Conservation (phyloP, 2,888 invertebrate genomes). For the Drosophila subsilvestris region DNA sequence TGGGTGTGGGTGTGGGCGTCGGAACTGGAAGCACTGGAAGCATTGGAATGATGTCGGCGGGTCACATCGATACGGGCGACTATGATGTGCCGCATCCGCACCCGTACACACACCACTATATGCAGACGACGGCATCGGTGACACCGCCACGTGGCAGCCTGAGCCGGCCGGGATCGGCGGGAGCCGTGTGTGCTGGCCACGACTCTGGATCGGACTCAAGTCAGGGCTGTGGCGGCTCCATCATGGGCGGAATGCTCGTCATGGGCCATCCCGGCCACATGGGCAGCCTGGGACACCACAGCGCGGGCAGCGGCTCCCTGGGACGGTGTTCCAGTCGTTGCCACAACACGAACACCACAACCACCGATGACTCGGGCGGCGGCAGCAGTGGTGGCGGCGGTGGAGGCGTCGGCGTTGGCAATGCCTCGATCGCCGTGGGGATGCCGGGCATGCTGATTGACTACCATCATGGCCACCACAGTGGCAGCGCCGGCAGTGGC, state of each 20-base stretch:
- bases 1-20: constrained; percentile 65
- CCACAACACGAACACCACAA: constrained; percentile 78
- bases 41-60: constrained; percentile 82
- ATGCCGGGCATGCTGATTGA: constrained; percentile 73
- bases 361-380: constrained; percentile 82
- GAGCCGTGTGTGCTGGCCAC: constrained; percentile 83
- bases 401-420: constrained; percentile 23
- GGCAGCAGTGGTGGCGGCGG: constrained; percentile 82
- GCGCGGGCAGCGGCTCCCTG: constrained; percentile 82
- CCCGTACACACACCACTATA: constrained; percentile 85
- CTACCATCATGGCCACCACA: constrained; percentile 81
- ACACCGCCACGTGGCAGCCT: constrained; percentile 84
- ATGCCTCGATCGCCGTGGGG: constrained; percentile 47
- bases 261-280: constrained; percentile 74
- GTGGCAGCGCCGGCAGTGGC: constrained; percentile 83
- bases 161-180: constrained; percentile 84
- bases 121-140: constrained; percentile 84
- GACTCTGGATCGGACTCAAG: constrained; percentile 84
- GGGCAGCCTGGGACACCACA: constrained; percentile 80
- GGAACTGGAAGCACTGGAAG: constrained; percentile 75
- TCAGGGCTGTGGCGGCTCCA: constrained; percentile 82
- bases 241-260: constrained; percentile 81
- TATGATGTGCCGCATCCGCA: constrained; percentile 85
- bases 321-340: constrained; percentile 83
- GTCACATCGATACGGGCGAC: constrained; percentile 84